phyloP scores from a whole-genome alignment of 2,797 vertebrate genomes.

The Nyctalus aviator region DNA sequence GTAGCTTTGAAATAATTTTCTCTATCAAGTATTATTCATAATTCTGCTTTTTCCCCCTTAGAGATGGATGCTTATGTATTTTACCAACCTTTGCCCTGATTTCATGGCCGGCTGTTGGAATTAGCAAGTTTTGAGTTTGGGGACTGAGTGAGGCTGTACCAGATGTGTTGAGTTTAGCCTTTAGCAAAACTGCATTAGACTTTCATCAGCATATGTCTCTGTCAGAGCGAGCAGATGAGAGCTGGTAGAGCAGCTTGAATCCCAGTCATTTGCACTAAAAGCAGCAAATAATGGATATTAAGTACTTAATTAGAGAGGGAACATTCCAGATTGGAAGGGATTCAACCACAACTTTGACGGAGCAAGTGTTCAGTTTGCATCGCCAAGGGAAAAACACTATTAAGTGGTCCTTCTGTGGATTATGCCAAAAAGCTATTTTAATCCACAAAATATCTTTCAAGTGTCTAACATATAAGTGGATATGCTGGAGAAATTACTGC shows the following conservation, averaged over 20 bases:
- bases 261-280: constrained; percentile 77
- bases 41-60: not conserved
- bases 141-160: constrained; percentile 63
- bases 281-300: constrained; percentile 78
- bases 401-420: constrained; percentile 34
- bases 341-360: constrained; percentile 68
- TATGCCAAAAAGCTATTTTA: constrained; percentile 67
- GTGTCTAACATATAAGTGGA: not conserved
- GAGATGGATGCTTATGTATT: not conserved
- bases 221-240: constrained; percentile 75
- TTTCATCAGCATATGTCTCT: constrained; percentile 76
- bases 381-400: constrained; percentile 52
- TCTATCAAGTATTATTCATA: not conserved
- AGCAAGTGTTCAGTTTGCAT: constrained; percentile 67
- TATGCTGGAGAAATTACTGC: not conserved
- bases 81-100: not conserved
- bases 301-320: constrained; percentile 80
- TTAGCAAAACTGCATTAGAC: constrained; percentile 69
- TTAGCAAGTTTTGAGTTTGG: constrained; percentile 39
- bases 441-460: constrained; percentile 11
- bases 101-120: constrained; percentile 13
- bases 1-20: not conserved
- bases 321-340: constrained; percentile 71
- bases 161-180: constrained; percentile 67
- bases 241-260: constrained; percentile 76